Evolutionary conservation across 2,888 invertebrate species (phyloP), one percentile per base, ranked within the genome.

Genomic region (Eupithecia inturbata): DNA sequence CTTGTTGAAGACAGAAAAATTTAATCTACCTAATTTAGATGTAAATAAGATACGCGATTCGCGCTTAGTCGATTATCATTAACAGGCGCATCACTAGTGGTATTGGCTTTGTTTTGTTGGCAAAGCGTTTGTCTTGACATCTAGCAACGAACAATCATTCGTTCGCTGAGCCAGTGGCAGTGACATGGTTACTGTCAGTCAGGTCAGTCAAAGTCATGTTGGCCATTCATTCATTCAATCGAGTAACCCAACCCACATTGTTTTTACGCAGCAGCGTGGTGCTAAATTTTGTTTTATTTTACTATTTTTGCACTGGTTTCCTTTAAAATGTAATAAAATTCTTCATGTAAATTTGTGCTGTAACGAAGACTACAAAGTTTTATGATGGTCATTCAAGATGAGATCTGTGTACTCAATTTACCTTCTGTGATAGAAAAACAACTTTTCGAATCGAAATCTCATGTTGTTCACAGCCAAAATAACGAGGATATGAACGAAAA

Each of bases 351-450:
- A 69, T 28, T 41, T 49, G 67, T 76, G 39, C 33, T 22, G 31
- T 70, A 67, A 12, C 63, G 10, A 53, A 22, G 5, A 68, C 12
- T 60, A 28, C 28, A 19, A 72, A 73, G 33, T 72, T 73, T 57
- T 63, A 75, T 66, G 62, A 91, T 91, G 91, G 85, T 89, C 33
- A 86, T 90, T 78, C 85, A 89, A 73, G 83, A 84, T 74, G 85
- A 85, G 31, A 80, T 70, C 12, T 84, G 83, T 63, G 79, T 77
- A 67, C 83, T 86, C 1, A 74, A 86, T 87, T 81, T 81, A 82
- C 36, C 77, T 49, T 33, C 85, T 0, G 72, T 82, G 4, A 81
- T 80, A 62, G 80, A 81, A 63, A 82, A 82, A 73, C 81, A 82
- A 45, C 76, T 82, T 66, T 79, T 80, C 79, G 82, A 83, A 76